Evolutionary conservation across 1,140 invertebrate genomes (phyloP), one percentile per base, ranked within the genome.

Genomic region (Drosophila pandora): DNA sequence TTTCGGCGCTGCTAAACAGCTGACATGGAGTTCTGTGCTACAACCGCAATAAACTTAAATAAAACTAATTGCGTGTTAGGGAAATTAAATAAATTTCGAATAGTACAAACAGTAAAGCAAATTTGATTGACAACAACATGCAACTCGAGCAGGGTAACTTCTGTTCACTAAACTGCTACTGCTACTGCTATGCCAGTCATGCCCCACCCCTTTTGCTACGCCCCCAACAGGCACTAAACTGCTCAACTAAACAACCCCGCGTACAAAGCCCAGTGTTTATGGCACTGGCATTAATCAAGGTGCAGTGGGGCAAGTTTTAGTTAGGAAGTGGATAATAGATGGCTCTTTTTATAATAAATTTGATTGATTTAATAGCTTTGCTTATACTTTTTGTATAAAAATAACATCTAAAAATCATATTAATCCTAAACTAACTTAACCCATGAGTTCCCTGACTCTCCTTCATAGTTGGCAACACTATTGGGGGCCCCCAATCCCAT

Each of bases 31-130:
- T 75, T 50, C 60, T 70, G 57, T 56, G 63, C 54, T 59, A 71
- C 77, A 89, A 89, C 84, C 84, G 84, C 84, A 89, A 89, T 84
- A 84, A 89, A 89, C 76, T 89, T 89, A 85, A 89, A 89, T 80
- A 89, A 89, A 89, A 89, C 80, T 89, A 89, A 89, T 89, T 89
- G 83, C 83, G 83, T 88, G 83, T 90, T 89, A 80, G 60, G 69
- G 68, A 89, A 89, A 89, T 89, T 89, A 89, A 89, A 89, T 89
- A 89, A 89, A 89, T 89, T 84, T 89, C 76, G 73, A 75, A 85
- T 85, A 84, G 80, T 80, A 76, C 84, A 80, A 89, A 84, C 84
- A 88, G 81, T 84, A 89, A 85, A 39, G 73, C 67, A 89, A 83
- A 89, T 83, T 89, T 88, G 83, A 88, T 88, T 88, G 83, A 88